phyloP scores from a whole-genome alignment of 2,113 vertebrate species.

The Crocuta crocuta region DNA sequence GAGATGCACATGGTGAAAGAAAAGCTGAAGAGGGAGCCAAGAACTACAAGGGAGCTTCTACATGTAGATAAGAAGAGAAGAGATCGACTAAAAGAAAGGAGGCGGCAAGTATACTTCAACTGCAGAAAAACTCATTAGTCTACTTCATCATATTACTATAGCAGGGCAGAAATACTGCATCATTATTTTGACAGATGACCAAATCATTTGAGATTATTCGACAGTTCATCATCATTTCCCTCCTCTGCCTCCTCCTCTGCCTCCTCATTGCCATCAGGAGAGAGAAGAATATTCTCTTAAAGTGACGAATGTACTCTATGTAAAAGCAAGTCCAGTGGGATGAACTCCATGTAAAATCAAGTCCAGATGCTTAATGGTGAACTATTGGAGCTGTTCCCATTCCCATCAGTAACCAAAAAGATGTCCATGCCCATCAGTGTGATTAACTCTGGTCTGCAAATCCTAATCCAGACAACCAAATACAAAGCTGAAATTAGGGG shows the following conservation, averaged over 20 bases:
- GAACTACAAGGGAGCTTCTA: background rate
- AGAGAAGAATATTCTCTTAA: background rate
- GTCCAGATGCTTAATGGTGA: background rate
- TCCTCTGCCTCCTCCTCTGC: background rate
- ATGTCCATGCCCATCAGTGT: background rate
- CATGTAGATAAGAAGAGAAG: background rate
- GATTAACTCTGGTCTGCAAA: background rate
- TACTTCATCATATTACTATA: background rate
- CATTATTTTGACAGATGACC: background rate
- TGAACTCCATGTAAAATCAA: background rate
- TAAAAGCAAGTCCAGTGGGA: background rate
- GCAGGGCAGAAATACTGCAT: background rate
- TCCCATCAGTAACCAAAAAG: background rate
- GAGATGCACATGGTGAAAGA: background rate
- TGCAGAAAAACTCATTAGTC: background rate
- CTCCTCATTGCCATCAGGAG: background rate
- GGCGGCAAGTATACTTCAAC: background rate
- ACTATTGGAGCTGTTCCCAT: background rate
- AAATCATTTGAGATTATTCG: slow-evolving; percentile 10
- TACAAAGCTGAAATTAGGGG: background rate
- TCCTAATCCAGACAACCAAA: background rate
- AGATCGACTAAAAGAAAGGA: background rate
- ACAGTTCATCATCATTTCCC: background rate
- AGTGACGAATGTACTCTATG: background rate
- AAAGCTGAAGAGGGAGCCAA: background rate